Percentiles rank a stretch among this genome's conserved stretches.
Evolutionary conservation across 2,888 invertebrate species (phyloP).

Genomic region (Neria commutata): DNA sequence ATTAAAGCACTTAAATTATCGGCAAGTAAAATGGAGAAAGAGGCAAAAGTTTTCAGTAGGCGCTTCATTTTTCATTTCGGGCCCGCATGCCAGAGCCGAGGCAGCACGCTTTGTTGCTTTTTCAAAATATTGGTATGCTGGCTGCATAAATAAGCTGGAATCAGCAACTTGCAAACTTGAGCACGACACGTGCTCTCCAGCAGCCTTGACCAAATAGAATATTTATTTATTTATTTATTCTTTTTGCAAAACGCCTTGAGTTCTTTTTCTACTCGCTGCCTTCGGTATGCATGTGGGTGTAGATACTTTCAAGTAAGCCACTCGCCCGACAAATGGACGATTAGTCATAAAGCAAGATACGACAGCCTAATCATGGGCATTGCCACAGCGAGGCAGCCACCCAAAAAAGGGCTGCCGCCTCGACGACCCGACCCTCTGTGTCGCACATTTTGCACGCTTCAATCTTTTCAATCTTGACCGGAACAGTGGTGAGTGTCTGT

Average conservation of each 20-base stretch:
- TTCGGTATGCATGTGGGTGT: background rate
- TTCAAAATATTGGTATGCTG: too few species aligned
- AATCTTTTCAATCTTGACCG: background rate
- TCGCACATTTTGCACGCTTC: background rate
- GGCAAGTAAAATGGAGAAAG: too few species aligned
- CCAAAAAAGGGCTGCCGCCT: background rate
- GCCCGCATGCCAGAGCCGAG: too few species aligned
- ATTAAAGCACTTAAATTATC: too few species aligned
- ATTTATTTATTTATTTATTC: constrained; percentile 4
- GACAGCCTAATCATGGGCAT: constrained; percentile 15
- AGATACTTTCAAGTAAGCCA: constrained; percentile 22
- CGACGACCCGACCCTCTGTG: background rate
- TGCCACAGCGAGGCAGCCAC: background rate
- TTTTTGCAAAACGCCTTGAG: background rate
- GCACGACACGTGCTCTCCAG: background rate
- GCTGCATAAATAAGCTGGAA: too few species aligned
- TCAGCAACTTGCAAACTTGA: too few species aligned
- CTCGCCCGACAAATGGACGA: constrained; percentile 32
- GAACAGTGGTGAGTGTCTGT: background rate
- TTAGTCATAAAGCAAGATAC: constrained; percentile 30
- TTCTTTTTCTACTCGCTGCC: background rate
- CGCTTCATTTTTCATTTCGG: too few species aligned
- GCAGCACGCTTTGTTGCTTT: too few species aligned
- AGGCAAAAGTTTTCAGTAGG: too few species aligned
- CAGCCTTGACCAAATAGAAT: constrained; percentile 3